A percentile compares a stretch with the other conserved stretches of the same genome.
Evolutionary conservation across 1,140 invertebrate genomes (phyloP).

Genomic region (Brachionus rubens): DNA sequence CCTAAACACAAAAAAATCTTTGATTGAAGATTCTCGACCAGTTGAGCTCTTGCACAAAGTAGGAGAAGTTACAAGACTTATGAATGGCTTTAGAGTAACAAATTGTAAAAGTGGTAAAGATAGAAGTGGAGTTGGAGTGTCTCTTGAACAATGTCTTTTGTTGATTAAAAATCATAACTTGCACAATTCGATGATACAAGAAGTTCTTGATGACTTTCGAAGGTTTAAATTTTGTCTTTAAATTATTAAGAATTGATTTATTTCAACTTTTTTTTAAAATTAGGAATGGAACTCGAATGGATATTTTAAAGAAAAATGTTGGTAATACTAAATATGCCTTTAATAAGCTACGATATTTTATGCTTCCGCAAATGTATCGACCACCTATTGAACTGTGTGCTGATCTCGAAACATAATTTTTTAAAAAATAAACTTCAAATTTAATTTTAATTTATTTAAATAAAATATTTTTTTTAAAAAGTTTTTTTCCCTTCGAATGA

Average conservation of each 20-base stretch:
- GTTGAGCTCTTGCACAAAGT: constrained; percentile 31
- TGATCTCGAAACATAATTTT: constrained; percentile 28
- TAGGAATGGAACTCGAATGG: constrained; percentile 41
- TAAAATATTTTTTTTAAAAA: no score
- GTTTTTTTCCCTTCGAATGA: no score
- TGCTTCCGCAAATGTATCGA: constrained; percentile 24
- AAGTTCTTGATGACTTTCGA: constrained; percentile 42
- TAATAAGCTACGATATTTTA: constrained; percentile 32
- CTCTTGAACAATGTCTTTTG: constrained; percentile 29
- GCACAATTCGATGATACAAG: neutral
- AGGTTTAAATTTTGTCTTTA: neutral
- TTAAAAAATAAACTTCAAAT: neutral
- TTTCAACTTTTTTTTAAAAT: neutral
- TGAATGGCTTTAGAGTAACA: constrained; percentile 42
- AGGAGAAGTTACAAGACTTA: neutral
- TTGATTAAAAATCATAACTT: constrained; percentile 34
- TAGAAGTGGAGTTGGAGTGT: constrained; percentile 28
- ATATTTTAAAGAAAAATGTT: constrained; percentile 39
- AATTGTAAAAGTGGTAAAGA: constrained; percentile 47
- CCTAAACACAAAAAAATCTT: constrained; percentile 14
- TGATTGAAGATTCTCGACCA: constrained; percentile 15
- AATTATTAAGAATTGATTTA: neutral
- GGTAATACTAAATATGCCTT: constrained; percentile 33
- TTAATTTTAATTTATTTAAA: neutral
- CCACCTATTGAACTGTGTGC: constrained; percentile 38